Percentiles rank a stretch among this genome's conserved stretches.
Evolutionary conservation across 1,140 invertebrate species (phyloP).

Genomic region (Tetraneura akinire): DNA sequence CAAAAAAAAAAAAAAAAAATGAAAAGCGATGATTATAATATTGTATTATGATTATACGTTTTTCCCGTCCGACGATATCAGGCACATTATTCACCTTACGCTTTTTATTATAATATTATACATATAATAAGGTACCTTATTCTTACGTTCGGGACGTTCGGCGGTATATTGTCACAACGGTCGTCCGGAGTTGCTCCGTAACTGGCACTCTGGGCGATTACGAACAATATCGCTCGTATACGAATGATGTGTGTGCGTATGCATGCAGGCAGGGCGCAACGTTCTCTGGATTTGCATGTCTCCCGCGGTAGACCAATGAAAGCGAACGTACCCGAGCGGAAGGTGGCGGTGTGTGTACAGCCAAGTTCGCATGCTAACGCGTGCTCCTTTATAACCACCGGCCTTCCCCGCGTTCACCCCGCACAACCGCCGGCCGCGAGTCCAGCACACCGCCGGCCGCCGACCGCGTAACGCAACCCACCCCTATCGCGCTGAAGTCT

Average conservation of each 20-base stretch:
- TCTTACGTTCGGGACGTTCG: neutral
- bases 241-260: neutral
- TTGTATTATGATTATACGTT: no score
- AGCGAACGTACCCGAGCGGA: constrained; percentile 7
- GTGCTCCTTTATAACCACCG: constrained; percentile 5
- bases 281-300: constrained; percentile 47
- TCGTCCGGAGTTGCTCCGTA: constrained; percentile 33
- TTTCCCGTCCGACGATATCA: no score
- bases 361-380: constrained; percentile 39
- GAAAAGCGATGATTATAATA: no score
- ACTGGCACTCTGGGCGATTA: constrained; percentile 42
- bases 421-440: neutral
- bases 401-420: neutral
- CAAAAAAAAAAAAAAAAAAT: no score
- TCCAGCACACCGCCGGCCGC: no score
- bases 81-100: no score
- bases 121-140: no score
- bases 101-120: no score
- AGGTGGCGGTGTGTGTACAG: neutral
- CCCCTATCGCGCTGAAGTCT: neutral
- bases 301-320: constrained; percentile 35
- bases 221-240: constrained; percentile 1
- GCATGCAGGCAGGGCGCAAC: constrained; percentile 10
- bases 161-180: neutral
- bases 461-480: no score